Evolutionary conservation across 2,888 invertebrate genomes (phyloP).

Genomic region (Aphodius sticticus): DNA sequence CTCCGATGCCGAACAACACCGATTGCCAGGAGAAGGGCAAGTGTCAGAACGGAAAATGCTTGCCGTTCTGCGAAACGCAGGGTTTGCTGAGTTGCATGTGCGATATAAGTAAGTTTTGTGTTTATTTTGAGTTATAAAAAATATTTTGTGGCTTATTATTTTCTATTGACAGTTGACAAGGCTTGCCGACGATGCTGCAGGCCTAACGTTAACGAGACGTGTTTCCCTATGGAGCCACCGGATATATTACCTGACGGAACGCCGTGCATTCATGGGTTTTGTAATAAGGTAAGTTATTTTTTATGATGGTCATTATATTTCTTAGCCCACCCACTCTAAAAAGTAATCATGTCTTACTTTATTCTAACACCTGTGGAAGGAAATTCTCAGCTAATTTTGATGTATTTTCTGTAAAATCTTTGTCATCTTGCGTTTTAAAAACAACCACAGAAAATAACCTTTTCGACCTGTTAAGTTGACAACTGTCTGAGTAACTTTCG

Average conservation of each 20-base stretch:
- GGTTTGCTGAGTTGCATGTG: constrained; percentile 96
- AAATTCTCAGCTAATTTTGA: no score
- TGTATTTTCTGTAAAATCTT: no score
- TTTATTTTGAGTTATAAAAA: constrained; percentile 11
- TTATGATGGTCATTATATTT: not conserved
- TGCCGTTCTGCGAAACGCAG: constrained; percentile 94
- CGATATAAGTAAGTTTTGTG: constrained; percentile 78
- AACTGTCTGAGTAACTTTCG: no score
- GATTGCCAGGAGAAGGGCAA: constrained; percentile 92
- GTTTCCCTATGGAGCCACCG: constrained; percentile 87
- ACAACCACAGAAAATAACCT: not conserved
- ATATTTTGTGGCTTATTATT: not conserved
- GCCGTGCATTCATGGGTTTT: constrained; percentile 96
- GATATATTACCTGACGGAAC: constrained; percentile 93
- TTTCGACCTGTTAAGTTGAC: not conserved
- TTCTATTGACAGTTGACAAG: constrained; percentile 73
- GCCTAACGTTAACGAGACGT: constrained; percentile 89
- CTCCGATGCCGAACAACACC: constrained; percentile 85
- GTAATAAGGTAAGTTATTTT: constrained; percentile 77
- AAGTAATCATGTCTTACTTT: no score
- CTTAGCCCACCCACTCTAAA: no score
- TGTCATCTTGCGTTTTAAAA: no score
- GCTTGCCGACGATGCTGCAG: constrained; percentile 96
- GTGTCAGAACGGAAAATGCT: constrained; percentile 89
- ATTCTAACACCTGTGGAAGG: not conserved